Conservation (phyloP, 2,888 invertebrate genomes). For the Netelia melanura region DNA sequence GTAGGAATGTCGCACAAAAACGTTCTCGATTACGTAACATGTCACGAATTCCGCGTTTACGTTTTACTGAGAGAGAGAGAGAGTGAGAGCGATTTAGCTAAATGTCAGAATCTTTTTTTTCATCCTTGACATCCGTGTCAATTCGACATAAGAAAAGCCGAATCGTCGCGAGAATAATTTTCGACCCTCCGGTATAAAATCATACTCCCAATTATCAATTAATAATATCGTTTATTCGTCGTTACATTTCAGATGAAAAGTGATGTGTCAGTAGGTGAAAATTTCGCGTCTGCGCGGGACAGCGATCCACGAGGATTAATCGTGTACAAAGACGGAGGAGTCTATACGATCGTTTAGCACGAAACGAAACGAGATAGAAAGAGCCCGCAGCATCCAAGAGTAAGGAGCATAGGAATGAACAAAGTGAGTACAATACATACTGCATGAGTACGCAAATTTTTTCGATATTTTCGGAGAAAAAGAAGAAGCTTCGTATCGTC, state of each 20-base stretch:
- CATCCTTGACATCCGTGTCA: neutral
- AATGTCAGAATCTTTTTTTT: conserved; percentile 6
- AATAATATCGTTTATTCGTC: conserved; percentile 9
- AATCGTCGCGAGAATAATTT: neutral
- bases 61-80: neutral
- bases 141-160: neutral
- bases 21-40: conserved; percentile 59
- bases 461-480: too few relatives aligned
- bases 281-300: conserved; percentile 69
- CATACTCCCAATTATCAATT: neutral
- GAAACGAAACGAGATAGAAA: too few relatives aligned
- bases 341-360: too few relatives aligned
- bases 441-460: too few relatives aligned
- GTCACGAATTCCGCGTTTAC: conserved; percentile 35
- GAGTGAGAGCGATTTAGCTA: neutral
- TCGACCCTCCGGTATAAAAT: too few relatives aligned
- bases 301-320: conserved; percentile 55
- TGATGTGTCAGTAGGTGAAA: conserved; percentile 47
- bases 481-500: conserved; percentile 22
- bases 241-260: conserved; percentile 24
- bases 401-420: neutral
- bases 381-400: neutral
- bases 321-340: neutral
- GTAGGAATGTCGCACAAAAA: conserved; percentile 60
- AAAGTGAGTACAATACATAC: too few relatives aligned